These are phyloP conservation scores for Apis florea DNA, from an alignment of 1,140 invertebrate species.

Conservation along the genomic window DNA sequence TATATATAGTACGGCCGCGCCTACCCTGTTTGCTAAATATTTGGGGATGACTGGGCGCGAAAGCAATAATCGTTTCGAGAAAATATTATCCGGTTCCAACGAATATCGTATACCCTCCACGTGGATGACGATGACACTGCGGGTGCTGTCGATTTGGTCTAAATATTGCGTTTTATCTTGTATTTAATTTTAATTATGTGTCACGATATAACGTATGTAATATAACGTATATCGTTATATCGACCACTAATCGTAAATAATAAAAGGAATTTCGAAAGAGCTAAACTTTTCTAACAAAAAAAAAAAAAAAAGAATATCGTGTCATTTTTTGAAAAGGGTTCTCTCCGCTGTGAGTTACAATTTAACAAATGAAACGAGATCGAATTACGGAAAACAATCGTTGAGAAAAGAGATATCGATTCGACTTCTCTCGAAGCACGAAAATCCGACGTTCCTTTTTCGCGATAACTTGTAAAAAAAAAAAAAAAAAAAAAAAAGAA, in stretches of 20 bases:
- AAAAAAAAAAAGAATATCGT: background rate
- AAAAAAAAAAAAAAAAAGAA: no score
- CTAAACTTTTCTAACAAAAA: background rate
- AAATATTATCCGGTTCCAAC: background rate
- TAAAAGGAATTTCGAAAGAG: no score
- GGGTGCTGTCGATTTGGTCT: no score
- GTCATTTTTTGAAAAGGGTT: background rate
- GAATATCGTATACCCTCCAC: background rate
- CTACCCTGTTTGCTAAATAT: constrained; percentile 34
- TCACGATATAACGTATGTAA: no score
- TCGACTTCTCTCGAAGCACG: background rate
- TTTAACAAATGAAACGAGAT: background rate
- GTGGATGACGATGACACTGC: background rate
- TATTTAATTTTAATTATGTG: no score
- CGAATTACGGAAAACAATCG: background rate
- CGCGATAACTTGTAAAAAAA: background rate
- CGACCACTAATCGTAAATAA: no score
- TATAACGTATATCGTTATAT: no score
- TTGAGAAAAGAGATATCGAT: constrained; percentile 17
- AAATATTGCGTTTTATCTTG: no score
- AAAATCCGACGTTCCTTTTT: background rate
- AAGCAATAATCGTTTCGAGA: constrained; percentile 33
- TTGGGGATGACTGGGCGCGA: constrained; percentile 3
- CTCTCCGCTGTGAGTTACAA: background rate
- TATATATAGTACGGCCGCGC: background rate